A percentile compares a stretch with the other conserved stretches of the same genome.
These are phyloP conservation scores for Microdon myrmicae DNA, from an alignment of 2,888 invertebrate genomes.

Conservation along the genomic window DNA sequence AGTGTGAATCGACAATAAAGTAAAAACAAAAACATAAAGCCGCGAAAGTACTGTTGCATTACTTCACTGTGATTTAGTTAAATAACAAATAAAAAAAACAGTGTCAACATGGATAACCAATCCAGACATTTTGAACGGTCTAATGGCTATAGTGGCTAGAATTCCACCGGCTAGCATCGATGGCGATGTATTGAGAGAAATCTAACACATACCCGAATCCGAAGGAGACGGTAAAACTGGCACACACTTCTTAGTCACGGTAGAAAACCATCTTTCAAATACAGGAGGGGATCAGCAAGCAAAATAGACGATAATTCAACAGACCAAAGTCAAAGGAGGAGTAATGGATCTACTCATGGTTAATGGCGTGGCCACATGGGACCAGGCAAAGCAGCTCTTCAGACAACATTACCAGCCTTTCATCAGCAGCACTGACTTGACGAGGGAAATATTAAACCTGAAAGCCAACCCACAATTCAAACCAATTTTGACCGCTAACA, in stretches of 20 bases:
- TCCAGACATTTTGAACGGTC: no score
- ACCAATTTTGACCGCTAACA: no score
- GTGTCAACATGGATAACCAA: no score
- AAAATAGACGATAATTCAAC: conserved; percentile 10
- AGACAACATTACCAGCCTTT: conserved; percentile 12
- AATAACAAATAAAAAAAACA: no score
- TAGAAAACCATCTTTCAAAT: background rate
- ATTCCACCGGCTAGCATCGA: conserved; percentile 1
- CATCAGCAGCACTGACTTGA: conserved; percentile 14
- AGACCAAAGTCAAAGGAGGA: conserved; percentile 13
- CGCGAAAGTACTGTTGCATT: no score
- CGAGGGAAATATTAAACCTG: conserved; percentile 10
- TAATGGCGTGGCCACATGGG: conserved; percentile 1
- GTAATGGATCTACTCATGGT: conserved; percentile 17
- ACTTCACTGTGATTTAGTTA: no score
- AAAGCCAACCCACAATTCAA: conserved; percentile 15
- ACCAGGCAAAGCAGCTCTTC: conserved; percentile 7
- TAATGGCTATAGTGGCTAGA: conserved; percentile 2
- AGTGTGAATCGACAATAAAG: no score
- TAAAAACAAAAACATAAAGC: no score
- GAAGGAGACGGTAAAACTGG: conserved; percentile 4
- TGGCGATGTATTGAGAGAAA: background rate
- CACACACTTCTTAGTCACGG: background rate
- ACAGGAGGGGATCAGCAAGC: background rate
- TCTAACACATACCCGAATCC: conserved; percentile 7